These are phyloP conservation scores for Pantherophis vulpinus DNA, from an alignment of 2,797 vertebrate genomes.

Conservation along the genomic window DNA sequence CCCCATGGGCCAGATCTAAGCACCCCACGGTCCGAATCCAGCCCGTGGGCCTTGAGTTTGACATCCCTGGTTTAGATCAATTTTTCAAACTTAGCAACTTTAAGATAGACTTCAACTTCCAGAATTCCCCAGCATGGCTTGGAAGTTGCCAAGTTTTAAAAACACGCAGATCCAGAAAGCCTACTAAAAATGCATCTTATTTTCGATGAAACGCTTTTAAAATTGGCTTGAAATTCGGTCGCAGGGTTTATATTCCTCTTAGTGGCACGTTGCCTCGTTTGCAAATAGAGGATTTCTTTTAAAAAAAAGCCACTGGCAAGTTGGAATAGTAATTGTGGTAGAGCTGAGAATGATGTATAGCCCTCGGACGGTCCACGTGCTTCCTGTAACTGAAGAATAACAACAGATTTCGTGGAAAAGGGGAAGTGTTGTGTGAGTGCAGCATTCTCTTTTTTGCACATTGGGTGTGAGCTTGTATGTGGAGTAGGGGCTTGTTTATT, in stretches of 20 bases:
- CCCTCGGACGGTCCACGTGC: not conserved
- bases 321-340: not conserved
- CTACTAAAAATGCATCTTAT: not conserved
- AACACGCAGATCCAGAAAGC: not conserved
- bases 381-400: not conserved
- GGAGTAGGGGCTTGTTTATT: not conserved
- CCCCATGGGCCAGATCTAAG: no score
- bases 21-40: no score
- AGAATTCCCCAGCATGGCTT: not conserved
- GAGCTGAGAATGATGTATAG: not conserved
- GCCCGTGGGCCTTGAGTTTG: no score
- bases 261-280: not conserved
- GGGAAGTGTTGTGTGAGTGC: not conserved
- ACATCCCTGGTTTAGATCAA: not conserved
- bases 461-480: not conserved
- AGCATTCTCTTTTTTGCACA: not conserved
- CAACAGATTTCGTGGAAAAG: constrained; percentile 15
- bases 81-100: not conserved
- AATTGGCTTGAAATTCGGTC: not conserved
- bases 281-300: not conserved
- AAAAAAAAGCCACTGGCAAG: not conserved
- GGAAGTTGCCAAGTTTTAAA: not conserved
- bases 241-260: not conserved
- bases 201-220: not conserved
- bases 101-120: not conserved